Percentiles rank a stretch among this genome's conserved stretches.
Evolutionary conservation across 1,140 invertebrate species (phyloP).

Genomic region (Meteorus sp.): DNA sequence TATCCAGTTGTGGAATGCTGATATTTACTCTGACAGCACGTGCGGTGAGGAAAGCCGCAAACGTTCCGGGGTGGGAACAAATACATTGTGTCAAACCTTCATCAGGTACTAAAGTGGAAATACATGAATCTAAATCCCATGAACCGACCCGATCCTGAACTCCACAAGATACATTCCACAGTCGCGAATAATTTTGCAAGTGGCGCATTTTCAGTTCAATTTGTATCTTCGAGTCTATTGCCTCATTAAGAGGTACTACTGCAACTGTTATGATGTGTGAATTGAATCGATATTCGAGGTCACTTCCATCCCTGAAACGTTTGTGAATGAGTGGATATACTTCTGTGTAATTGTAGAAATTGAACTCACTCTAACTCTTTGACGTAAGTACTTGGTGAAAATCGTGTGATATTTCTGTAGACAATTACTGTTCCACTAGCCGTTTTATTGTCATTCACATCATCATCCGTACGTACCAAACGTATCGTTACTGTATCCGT

Average conservation of each 20-base stretch:
- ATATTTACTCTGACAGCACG: conserved; percentile 60
- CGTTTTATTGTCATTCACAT: conserved; percentile 35
- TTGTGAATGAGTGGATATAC: background rate
- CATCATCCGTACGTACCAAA: conserved; percentile 41
- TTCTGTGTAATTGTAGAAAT: conserved; percentile 7
- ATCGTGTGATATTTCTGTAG: conserved; percentile 60
- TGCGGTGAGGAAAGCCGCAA: conserved; percentile 63
- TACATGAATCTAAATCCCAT: conserved; percentile 62
- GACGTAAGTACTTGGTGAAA: conserved; percentile 58
- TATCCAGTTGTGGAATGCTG: too few relatives aligned
- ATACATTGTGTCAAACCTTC: conserved; percentile 61
- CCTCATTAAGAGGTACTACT: conserved; percentile 40
- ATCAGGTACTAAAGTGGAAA: conserved; percentile 53
- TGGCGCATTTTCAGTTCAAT: conserved; percentile 52
- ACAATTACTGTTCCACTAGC: conserved; percentile 54
- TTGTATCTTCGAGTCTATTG: conserved; percentile 44
- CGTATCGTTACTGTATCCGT: conserved; percentile 51
- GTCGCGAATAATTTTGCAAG: conserved; percentile 43
- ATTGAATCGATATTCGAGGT: conserved; percentile 68
- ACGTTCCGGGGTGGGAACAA: conserved; percentile 63
- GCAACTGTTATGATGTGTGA: conserved; percentile 64
- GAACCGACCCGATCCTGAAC: conserved; percentile 51
- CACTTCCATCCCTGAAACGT: conserved; percentile 63
- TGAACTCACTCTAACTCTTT: conserved; percentile 59
- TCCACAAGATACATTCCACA: conserved; percentile 61